phyloP scores from a whole-genome alignment of 2,888 invertebrate species.

The Octonoba sinensis region DNA sequence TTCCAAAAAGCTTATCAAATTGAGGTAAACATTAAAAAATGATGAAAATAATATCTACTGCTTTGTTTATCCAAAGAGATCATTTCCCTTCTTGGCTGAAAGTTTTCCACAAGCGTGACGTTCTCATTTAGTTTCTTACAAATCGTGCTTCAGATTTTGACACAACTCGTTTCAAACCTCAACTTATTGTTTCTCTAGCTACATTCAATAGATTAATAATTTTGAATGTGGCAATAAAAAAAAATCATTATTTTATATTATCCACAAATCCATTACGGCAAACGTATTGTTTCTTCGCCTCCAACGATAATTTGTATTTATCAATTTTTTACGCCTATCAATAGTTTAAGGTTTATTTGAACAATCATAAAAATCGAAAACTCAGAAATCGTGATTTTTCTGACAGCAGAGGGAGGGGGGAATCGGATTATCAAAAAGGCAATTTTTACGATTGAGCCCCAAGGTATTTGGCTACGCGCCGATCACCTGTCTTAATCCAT shows the following conservation, averaged over 20 bases:
- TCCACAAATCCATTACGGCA: too few species aligned
- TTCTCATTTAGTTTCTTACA: slow-evolving; percentile 16
- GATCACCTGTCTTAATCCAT: slow-evolving; percentile 38
- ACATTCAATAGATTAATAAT: not conserved
- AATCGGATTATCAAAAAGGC: not conserved
- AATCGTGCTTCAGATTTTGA: slow-evolving; percentile 27
- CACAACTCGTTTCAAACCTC: slow-evolving; percentile 20
- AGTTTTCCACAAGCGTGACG: slow-evolving; percentile 18
- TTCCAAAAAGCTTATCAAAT: too few species aligned
- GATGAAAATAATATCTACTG: too few species aligned
- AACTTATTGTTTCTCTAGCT: slow-evolving; percentile 14
- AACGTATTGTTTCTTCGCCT: slow-evolving; percentile 1
- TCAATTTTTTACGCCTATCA: slow-evolving; percentile 4
- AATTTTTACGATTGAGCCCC: slow-evolving; percentile 11
- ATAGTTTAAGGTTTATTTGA: slow-evolving; percentile 22
- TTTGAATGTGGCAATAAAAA: not conserved
- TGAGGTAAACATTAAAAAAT: too few species aligned
- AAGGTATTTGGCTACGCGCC: slow-evolving; percentile 32
- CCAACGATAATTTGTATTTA: not conserved
- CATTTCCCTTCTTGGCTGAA: too few species aligned
- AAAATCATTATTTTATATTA: not conserved
- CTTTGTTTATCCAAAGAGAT: too few species aligned
- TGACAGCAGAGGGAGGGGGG: not conserved
- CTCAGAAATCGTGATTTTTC: slow-evolving; percentile 33
- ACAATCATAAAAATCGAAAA: slow-evolving; percentile 26